Percentiles rank a stretch among this genome's conserved stretches.
These are phyloP conservation scores for Lycodopsis pacificus DNA, from an alignment of 2,797 vertebrate genomes.

Conservation along the genomic window DNA sequence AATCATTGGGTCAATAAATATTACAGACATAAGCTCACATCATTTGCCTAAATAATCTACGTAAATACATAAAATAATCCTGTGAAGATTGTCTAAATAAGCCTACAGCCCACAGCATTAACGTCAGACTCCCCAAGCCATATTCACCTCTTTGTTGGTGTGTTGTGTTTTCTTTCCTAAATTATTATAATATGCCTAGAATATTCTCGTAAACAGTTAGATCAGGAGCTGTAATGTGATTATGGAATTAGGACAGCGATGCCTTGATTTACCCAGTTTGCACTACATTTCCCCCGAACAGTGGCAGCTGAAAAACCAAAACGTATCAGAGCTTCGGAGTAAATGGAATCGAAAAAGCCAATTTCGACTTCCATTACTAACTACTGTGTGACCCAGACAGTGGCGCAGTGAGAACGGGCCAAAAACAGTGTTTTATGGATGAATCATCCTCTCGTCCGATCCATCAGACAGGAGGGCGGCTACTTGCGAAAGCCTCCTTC, in stretches of 20 bases:
- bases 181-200: neutral
- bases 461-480: conserved; percentile 56
- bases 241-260: conserved; percentile 38
- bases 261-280: conserved; percentile 25
- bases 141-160: neutral
- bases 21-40: neutral
- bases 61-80: conserved; percentile 16
- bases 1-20: conserved; percentile 3
- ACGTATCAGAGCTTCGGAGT: conserved; percentile 15
- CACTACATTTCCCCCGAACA: conserved; percentile 11
- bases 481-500: conserved; percentile 59
- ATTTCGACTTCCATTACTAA: conserved; percentile 51
- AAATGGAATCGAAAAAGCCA: conserved; percentile 29
- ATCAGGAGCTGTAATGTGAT: conserved; percentile 40
- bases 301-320: conserved; percentile 9
- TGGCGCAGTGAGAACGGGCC: conserved; percentile 61
- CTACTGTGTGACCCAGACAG: conserved; percentile 60
- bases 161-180: neutral
- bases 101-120: neutral
- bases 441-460: conserved; percentile 65
- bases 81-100: neutral
- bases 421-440: conserved; percentile 63
- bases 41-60: conserved; percentile 11
- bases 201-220: conserved; percentile 19
- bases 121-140: neutral